These are phyloP conservation scores for Napeogenes sylphis DNA, from an alignment of 2,888 invertebrate genomes.

Conservation along the genomic window DNA sequence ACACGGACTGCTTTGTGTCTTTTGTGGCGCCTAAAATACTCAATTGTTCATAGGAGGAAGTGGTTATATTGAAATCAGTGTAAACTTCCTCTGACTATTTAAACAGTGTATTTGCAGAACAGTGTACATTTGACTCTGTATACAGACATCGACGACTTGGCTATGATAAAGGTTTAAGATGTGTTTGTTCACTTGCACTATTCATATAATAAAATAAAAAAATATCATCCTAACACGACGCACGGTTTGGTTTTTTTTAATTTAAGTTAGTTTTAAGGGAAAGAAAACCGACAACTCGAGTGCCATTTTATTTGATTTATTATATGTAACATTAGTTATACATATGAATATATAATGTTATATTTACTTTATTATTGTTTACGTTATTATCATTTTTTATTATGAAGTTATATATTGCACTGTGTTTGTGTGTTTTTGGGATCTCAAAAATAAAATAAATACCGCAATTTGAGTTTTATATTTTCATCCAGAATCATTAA, in stretches of 20 bases:
- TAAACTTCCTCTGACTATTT: constrained; percentile 34
- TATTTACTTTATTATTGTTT: constrained; percentile 18
- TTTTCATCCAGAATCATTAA: not conserved
- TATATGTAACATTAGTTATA: constrained; percentile 19
- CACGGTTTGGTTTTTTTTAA: constrained; percentile 34
- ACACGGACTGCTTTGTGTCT: constrained; percentile 59
- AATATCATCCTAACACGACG: constrained; percentile 40
- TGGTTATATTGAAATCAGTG: constrained; percentile 60
- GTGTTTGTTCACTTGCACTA: constrained; percentile 49
- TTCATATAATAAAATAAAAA: constrained; percentile 54
- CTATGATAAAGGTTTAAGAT: constrained; percentile 55
- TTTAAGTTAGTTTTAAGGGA: constrained; percentile 38
- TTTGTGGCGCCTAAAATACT: constrained; percentile 60
- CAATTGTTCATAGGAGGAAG: constrained; percentile 68
- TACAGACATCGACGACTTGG: constrained; percentile 39
- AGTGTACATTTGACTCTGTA: not conserved
- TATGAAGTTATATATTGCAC: constrained; percentile 45
- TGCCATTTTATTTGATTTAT: constrained; percentile 56
- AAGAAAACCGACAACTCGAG: constrained; percentile 64
- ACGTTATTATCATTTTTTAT: constrained; percentile 36
- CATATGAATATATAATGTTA: constrained; percentile 32
- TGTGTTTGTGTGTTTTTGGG: constrained; percentile 77
- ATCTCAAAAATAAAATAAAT: constrained; percentile 75
- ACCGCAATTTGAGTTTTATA: constrained; percentile 45
- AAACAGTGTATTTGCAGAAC: constrained; percentile 20